Evolutionary conservation across 2,113 vertebrate genomes (phyloP).

Genomic region (Albula glossodonta): DNA sequence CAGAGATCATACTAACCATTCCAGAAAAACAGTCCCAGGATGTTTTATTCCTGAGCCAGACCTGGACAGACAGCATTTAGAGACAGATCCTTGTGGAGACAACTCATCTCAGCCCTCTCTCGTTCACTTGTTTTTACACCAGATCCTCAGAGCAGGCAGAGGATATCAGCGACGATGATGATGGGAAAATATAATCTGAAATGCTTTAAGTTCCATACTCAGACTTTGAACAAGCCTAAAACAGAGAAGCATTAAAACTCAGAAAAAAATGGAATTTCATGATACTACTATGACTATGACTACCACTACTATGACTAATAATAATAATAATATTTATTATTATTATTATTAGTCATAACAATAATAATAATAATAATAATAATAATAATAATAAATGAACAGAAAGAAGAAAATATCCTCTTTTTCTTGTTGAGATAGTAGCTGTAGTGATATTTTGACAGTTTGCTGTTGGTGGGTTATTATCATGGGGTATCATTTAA

Average conservation of each 20-base stretch:
- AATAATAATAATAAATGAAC: no score
- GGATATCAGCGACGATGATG: neutral
- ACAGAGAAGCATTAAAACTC: no score
- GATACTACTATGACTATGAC: no score
- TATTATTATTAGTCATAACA: no score
- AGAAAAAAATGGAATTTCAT: no score
- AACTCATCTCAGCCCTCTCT: neutral
- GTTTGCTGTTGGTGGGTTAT: no score
- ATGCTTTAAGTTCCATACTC: neutral
- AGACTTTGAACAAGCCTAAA: no score
- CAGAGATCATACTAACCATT: neutral
- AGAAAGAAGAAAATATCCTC: no score
- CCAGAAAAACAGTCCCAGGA: neutral
- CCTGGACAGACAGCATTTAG: neutral
- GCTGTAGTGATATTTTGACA: no score
- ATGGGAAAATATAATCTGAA: neutral
- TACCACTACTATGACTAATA: neutral
- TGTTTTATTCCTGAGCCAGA: neutral
- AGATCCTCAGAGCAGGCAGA: neutral
- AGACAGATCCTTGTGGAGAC: neutral
- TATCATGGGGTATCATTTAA: no score
- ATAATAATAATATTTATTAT: neutral
- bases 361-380: neutral
- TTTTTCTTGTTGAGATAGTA: no score
- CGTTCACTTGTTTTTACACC: neutral